These are phyloP conservation scores for Kryptolebias marmoratus DNA, from an alignment of 2,113 vertebrate species.

Conservation along the genomic window DNA sequence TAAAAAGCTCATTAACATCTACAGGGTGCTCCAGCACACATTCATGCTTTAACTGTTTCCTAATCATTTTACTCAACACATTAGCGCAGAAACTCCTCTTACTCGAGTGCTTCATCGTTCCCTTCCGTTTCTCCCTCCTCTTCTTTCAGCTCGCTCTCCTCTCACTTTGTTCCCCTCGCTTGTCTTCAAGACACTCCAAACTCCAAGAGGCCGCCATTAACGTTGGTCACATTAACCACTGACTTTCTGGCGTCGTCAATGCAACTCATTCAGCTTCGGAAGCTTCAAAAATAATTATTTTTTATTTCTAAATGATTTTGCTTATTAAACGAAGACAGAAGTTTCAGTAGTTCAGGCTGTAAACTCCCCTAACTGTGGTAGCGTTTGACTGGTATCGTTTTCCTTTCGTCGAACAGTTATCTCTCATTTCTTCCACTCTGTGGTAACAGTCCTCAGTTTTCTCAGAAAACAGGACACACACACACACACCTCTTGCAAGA, in stretches of 20 bases:
- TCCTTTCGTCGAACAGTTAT: neutral
- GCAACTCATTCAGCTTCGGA: neutral
- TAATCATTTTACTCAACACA: no score
- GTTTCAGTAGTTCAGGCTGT: neutral
- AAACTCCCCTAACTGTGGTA: neutral
- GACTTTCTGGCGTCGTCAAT: neutral
- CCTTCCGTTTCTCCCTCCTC: no score
- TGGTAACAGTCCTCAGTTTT: neutral
- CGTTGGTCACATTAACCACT: slow-evolving; percentile 15
- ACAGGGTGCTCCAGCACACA: no score
- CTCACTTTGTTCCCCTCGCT: no score
- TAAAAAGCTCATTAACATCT: no score
- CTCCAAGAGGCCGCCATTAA: slow-evolving; percentile 38
- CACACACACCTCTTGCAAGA: slow-evolving; percentile 35
- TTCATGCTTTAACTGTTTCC: no score
- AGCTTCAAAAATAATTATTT: neutral
- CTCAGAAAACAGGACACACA: neutral
- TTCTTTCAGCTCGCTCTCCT: no score
- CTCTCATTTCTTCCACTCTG: neutral
- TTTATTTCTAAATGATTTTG: neutral
- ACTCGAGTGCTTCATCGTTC: no score
- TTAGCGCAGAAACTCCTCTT: no score
- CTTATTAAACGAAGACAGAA: neutral
- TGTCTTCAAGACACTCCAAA: slow-evolving; percentile 2
- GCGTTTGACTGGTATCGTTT: neutral